Evolutionary conservation across 1,140 invertebrate species (phyloP).

Genomic region (Bradysia coprophila): DNA sequence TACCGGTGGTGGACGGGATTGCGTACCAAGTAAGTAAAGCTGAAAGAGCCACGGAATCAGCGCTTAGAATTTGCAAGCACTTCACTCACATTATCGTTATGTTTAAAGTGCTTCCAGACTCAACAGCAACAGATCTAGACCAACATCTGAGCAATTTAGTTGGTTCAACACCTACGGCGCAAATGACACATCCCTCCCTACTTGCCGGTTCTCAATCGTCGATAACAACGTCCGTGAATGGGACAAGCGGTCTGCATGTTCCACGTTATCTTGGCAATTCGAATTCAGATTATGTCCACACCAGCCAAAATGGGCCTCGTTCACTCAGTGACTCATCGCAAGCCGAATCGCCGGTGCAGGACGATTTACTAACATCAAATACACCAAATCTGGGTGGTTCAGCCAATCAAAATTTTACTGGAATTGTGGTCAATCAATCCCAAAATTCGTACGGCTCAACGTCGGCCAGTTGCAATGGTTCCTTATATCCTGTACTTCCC

Average conservation of each 20-base stretch:
- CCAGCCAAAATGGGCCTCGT: conserved; percentile 31
- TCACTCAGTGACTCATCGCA: conserved; percentile 64
- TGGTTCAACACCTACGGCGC: conserved; percentile 29
- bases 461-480: conserved; percentile 34
- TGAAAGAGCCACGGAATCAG: not conserved
- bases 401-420: conserved; percentile 20
- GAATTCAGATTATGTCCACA: conserved; percentile 17
- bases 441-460: conserved; percentile 17
- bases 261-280: not conserved
- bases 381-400: conserved; percentile 23
- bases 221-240: conserved; percentile 26
- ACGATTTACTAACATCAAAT: conserved; percentile 42
- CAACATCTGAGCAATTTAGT: conserved; percentile 55
- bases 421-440: conserved; percentile 16
- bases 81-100: not conserved
- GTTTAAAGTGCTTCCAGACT: conserved; percentile 49
- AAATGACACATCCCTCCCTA: conserved; percentile 23
- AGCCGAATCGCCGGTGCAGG: conserved; percentile 62
- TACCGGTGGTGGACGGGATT: conserved; percentile 28
- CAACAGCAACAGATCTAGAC: conserved; percentile 53
- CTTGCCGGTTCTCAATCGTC: conserved; percentile 17
- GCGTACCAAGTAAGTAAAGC: conserved; percentile 21
- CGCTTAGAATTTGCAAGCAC: not conserved
- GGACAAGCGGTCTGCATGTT: conserved; percentile 10
- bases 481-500: conserved; percentile 50